Evolutionary conservation across 2,797 vertebrate genomes (phyloP).

Genomic region (Lutjanus argentimaculatus): DNA sequence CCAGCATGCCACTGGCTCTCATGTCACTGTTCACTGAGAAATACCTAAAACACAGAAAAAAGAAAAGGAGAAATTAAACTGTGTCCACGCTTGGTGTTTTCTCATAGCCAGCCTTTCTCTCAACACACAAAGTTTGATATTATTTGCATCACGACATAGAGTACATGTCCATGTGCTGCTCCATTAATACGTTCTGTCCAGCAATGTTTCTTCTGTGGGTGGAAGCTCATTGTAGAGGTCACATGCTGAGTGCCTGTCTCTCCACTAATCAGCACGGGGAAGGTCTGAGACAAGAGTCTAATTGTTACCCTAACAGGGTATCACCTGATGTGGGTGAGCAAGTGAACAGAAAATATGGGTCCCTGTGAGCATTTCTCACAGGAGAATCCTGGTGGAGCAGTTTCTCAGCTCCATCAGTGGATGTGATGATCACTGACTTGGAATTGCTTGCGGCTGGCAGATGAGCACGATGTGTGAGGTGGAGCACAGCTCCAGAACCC

Average conservation of each 20-base stretch:
- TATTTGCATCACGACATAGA: too few relatives aligned
- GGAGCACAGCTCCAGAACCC: conserved; percentile 78
- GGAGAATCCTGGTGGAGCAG: conserved; percentile 57
- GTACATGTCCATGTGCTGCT: too few relatives aligned
- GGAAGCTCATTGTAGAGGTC: conserved; percentile 88
- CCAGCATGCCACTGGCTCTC: too few relatives aligned
- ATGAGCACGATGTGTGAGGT: conserved; percentile 83
- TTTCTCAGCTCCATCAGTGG: background rate
- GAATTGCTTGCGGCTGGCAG: conserved; percentile 85
- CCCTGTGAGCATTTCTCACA: conserved; percentile 29
- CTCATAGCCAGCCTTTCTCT: too few relatives aligned
- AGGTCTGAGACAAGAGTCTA: conserved; percentile 92
- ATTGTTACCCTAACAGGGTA: conserved; percentile 85
- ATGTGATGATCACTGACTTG: conserved; percentile 82
- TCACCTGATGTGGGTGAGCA: conserved; percentile 90
- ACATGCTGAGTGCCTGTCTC: conserved; percentile 88
- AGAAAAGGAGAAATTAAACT: too few relatives aligned
- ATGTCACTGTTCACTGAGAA: too few relatives aligned
- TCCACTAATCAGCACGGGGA: conserved; percentile 85
- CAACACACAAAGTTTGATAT: too few relatives aligned
- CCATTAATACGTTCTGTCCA: too few relatives aligned
- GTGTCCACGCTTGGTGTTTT: too few relatives aligned
- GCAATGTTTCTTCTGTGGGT: too few relatives aligned
- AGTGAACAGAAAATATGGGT: conserved; percentile 86
- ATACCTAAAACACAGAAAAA: too few relatives aligned